Base-by-base conservation (phyloP, 2,888 invertebrate genomes). In the Megaustenia siamemsis region DNA sequence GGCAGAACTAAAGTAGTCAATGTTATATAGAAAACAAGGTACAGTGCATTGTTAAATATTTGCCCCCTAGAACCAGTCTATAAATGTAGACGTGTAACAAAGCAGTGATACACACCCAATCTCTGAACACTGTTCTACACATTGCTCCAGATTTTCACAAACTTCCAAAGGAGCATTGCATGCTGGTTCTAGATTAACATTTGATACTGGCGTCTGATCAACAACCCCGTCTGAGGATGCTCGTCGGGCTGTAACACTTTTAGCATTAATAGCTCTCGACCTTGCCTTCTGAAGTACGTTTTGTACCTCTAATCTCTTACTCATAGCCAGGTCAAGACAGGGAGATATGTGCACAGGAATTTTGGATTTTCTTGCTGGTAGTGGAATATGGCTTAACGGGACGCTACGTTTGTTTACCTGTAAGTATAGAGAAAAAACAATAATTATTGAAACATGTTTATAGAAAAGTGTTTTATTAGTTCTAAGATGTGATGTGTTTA, bases 371-470 rank as follows among this genome's bases (percentile, higher is more conserved):
- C 89, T 90, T 60, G 91, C 90, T 28, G 90, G 90, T 10, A 92
- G 86, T 12, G 92, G 91, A 60, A 92, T 91, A 68, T 90, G 89
- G 83, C 90, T 90, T 18, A 88, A 86, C 12, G 90, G 89, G 21
- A 89, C 88, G 35, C 87, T 40, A 76, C 89, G 89, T 84, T 89
- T 90, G 18, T 90, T 83, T 18, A 90, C 86, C 79, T 88, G 82
- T 40, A 63, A 63, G 4, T 63, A n/a, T 32, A 43, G 1, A 73
- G 28, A 43, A 66, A 66, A n/a, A n/a, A n/a, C n/a, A n/a, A n/a
- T n/a, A n/a, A n/a, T n/a, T n/a, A n/a, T n/a, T n/a, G n/a, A n/a
- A n/a, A n/a, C n/a, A n/a, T n/a, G n/a, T n/a, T n/a, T n/a, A n/a
- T n/a, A n/a, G n/a, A n/a, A n/a, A n/a, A n/a, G n/a, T n/a, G n/a